Evolutionary conservation across 2,797 vertebrate genomes (phyloP), one percentile per base, ranked within the genome.

Genomic region (Simalia tracyae): DNA sequence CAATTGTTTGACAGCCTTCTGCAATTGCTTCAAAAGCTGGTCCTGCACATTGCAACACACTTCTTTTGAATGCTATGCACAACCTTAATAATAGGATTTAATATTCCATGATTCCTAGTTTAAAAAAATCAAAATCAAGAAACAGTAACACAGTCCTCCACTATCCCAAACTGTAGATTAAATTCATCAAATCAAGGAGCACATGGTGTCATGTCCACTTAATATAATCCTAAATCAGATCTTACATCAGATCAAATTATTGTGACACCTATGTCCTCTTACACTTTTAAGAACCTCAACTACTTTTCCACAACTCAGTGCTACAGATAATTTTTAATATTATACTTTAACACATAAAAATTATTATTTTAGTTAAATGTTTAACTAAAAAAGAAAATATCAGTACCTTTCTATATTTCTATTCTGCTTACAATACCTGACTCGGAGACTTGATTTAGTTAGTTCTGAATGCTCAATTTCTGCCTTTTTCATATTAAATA

Each of bases 401-500:
- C 76, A 84, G 6, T 0, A 95, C 42, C 92, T 14, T 42, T 54
- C 72, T 93, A 57, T 90, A 93, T 5, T 42, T 91, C 31, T 61
- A 72, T 61, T 88, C 2, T n/a, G 63, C 95, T 89, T 93, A 56
- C 95, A 94, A 84, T 98, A 99, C 99, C 98, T 99, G 95, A 99
- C 98, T 91, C 99, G 98, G 92, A 99, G 98, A 97, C 99, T 99
- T 96, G 98, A 98, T 95, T 99, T 99, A 94, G 98, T 97, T 86
- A 99, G 98, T 95, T 99, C 99, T 57, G 98, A 98, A 89, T 99
- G 99, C 93, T 99, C 99, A 94, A 99, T 98, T 97, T 99, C 99
- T 92, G 98, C 98, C 96, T 98, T 99, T 97, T 98, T 99, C 97
- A 99, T 98, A 90, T 98, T 97, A 98, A 99, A 99, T 94, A 99